Conservation (phyloP, 2,113 vertebrate genomes). For the Plestiodon gilberti region DNA sequence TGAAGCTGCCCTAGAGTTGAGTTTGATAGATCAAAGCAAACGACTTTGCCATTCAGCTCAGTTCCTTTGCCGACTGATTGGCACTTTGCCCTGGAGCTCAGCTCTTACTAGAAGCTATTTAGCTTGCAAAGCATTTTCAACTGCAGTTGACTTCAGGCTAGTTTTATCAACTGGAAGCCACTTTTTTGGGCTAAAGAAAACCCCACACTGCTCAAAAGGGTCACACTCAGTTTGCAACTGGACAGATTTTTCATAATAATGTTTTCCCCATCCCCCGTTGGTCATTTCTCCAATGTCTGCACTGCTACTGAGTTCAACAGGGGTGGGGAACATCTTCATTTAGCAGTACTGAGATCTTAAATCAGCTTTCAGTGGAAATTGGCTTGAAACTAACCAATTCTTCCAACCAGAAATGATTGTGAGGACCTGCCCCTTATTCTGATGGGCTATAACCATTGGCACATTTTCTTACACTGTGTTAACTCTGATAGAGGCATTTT, state of each 20-base stretch:
- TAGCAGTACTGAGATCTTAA: background rate
- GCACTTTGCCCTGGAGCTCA: background rate
- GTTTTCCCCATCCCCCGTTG: background rate
- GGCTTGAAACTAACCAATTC: background rate
- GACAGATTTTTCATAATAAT: background rate
- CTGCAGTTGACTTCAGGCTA: background rate
- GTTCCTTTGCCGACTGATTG: background rate
- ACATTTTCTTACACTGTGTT: background rate
- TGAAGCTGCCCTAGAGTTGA: background rate
- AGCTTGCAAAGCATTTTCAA: background rate
- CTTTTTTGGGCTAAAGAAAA: background rate
- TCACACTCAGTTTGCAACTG: background rate
- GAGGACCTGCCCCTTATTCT: background rate
- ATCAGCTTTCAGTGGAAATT: background rate
- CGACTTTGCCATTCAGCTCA: background rate
- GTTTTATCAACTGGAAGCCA: background rate
- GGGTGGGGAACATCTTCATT: background rate
- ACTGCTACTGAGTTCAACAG: no score
- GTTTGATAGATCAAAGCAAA: background rate
- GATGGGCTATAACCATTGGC: constrained; percentile 9
- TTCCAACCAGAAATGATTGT: background rate
- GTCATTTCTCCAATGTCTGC: no score
- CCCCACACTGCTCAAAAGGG: background rate
- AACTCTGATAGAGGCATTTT: constrained; percentile 38
- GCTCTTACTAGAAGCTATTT: background rate